Evolutionary conservation across 2,888 invertebrate species (phyloP).

Genomic region (Tetranychus truncatus): DNA sequence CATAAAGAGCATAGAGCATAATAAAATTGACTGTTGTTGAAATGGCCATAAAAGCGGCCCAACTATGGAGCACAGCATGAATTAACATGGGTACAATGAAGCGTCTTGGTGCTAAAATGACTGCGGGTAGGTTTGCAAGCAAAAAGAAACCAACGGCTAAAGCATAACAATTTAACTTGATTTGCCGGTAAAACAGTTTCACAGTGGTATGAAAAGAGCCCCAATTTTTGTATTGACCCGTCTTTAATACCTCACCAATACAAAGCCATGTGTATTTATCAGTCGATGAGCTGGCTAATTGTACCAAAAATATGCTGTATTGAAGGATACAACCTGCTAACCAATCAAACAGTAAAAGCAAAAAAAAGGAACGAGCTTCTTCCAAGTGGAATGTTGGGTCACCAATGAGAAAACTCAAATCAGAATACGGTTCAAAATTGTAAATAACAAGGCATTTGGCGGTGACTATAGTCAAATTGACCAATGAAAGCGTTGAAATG

Average conservation of each 20-base stretch:
- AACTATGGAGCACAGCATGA: background rate
- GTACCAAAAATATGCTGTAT: background rate
- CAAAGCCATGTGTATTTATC: background rate
- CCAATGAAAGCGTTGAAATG: background rate
- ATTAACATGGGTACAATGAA: background rate
- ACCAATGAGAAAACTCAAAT: background rate
- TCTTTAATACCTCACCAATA: background rate
- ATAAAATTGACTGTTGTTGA: background rate
- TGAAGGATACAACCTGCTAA: background rate
- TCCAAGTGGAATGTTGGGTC: background rate
- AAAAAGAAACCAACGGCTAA: background rate
- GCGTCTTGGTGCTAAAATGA: background rate
- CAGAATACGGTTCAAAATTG: background rate
- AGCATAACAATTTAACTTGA: background rate
- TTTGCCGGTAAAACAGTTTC: background rate
- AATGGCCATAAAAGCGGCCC: background rate
- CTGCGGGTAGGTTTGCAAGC: background rate
- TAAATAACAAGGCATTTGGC: background rate
- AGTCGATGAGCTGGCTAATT: background rate
- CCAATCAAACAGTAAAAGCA: background rate
- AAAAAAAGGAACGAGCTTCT: background rate
- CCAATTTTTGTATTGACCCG: background rate
- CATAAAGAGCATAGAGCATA: background rate
- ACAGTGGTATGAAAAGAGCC: background rate
- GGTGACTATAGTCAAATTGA: background rate